phyloP scores from a whole-genome alignment of 2,888 invertebrate species.

The Lepeophtheirus nordmannii region DNA sequence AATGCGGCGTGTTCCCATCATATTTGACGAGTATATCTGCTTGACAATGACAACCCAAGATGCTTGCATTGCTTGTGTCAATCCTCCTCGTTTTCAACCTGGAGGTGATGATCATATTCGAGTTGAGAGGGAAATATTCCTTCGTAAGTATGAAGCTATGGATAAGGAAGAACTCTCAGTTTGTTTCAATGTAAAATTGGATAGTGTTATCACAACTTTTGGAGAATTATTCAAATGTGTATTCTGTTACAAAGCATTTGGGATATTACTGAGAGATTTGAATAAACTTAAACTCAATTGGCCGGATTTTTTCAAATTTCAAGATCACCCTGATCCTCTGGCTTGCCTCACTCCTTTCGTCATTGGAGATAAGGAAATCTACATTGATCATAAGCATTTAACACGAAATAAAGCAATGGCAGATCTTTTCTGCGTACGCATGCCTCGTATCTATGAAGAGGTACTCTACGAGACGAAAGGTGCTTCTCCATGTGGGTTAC shows the following conservation, averaged over 20 bases:
- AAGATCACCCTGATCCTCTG: not conserved
- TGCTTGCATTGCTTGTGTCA: not conserved
- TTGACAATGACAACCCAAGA: not conserved
- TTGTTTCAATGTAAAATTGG: not conserved
- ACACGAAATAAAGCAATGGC: not conserved
- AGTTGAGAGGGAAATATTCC: not conserved
- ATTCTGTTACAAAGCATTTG: not conserved
- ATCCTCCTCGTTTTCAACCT: not conserved
- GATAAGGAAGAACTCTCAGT: not conserved
- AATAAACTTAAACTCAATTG: not conserved
- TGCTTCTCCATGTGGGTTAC: not conserved
- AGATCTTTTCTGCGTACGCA: not conserved
- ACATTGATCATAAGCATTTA: not conserved
- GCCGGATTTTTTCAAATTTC: not conserved
- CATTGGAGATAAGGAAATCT: not conserved
- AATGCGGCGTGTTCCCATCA: not conserved
- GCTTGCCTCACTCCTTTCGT: not conserved
- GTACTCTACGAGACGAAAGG: not conserved
- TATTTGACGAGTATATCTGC: not conserved
- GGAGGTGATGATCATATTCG: not conserved
- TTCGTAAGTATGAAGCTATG: not conserved
- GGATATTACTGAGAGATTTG: not conserved
- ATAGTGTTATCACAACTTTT: not conserved
- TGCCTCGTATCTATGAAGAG: not conserved
- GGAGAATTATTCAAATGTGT: not conserved